Evolutionary conservation across 2,113 vertebrate genomes (phyloP).

Genomic region (Xyliphius kryptos): DNA sequence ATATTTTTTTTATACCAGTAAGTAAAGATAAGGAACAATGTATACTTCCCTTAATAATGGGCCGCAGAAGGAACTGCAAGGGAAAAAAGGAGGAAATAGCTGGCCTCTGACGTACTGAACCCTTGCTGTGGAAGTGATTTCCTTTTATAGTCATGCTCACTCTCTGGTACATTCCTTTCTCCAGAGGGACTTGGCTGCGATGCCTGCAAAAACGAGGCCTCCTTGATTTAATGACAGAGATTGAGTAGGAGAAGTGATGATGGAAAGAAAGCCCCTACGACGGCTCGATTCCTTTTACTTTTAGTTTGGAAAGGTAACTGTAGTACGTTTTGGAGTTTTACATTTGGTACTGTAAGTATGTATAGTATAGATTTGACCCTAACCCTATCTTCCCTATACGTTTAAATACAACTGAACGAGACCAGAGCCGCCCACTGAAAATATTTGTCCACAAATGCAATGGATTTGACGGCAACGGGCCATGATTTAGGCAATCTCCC

Average conservation of each 20-base stretch:
- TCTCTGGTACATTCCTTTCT: constrained; percentile 38
- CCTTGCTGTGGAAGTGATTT: constrained; percentile 41
- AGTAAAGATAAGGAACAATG: not conserved
- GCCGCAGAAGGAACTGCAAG: constrained; percentile 1
- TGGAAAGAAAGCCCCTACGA: constrained; percentile 22
- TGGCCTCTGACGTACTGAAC: constrained; percentile 36
- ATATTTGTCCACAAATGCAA: constrained; percentile 33
- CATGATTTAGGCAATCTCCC: constrained; percentile 32
- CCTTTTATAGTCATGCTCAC: constrained; percentile 44
- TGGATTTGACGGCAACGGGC: constrained; percentile 23
- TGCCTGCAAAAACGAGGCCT: constrained; percentile 20
- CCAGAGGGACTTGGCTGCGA: constrained; percentile 13
- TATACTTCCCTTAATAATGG: not conserved
- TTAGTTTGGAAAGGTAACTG: constrained; percentile 16
- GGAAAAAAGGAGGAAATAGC: constrained; percentile 34
- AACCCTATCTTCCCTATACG: too few species aligned
- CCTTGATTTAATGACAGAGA: constrained; percentile 30
- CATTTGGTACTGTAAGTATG: not conserved
- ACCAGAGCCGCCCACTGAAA: constrained; percentile 25
- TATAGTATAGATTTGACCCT: too few species aligned
- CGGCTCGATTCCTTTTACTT: constrained; percentile 33
- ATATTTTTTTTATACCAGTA: not conserved
- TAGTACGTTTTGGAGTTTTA: not conserved
- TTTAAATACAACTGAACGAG: constrained; percentile 17
- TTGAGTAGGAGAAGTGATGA: not conserved